Conservation (phyloP, 2,888 invertebrate species). For the Leptura quadrifasciata region DNA sequence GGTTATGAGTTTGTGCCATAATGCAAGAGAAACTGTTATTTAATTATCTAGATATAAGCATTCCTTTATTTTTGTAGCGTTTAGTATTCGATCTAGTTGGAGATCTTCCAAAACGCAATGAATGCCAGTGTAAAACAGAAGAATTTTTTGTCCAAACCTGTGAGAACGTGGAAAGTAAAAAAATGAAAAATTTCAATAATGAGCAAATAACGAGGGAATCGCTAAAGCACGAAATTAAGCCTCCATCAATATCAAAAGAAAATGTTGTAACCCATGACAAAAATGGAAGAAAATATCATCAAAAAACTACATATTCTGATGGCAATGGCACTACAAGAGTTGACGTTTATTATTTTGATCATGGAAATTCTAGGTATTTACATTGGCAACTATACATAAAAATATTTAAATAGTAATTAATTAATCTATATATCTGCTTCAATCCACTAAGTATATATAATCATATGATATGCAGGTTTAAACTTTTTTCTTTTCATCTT, state of each 20-base stretch:
- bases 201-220: constrained; percentile 29
- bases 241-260: background rate
- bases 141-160: constrained; percentile 8
- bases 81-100: constrained; percentile 71
- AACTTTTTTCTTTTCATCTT: no score
- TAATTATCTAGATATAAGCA: no score
- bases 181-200: constrained; percentile 47
- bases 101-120: constrained; percentile 62
- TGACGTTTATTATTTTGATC: constrained; percentile 83
- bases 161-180: constrained; percentile 62
- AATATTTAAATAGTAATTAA: no score
- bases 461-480: no score
- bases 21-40: no score
- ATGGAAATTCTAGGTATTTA: constrained; percentile 78
- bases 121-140: constrained; percentile 39
- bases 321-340: constrained; percentile 70
- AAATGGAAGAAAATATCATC: constrained; percentile 38
- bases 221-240: background rate
- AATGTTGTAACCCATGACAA: constrained; percentile 6
- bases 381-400: constrained; percentile 35
- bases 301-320: constrained; percentile 57
- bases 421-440: no score
- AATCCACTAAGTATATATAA: no score
- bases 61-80: constrained; percentile 60
- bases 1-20: no score